phyloP scores from a whole-genome alignment of 2,113 vertebrate species.

The Acrocephalus kingi region DNA sequence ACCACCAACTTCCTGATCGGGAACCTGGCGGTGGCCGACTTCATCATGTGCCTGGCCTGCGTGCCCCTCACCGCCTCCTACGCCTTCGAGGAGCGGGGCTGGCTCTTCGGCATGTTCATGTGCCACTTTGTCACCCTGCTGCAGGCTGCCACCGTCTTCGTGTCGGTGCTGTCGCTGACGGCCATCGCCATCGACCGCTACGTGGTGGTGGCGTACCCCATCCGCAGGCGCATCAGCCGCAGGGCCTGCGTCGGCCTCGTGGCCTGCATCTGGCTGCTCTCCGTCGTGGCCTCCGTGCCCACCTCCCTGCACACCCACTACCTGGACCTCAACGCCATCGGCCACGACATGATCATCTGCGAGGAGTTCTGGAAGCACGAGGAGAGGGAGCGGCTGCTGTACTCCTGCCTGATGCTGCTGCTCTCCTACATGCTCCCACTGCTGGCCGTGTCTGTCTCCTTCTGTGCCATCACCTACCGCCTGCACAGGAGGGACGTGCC shows the following conservation, averaged over 20 bases:
- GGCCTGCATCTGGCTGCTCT: conserved; percentile 79
- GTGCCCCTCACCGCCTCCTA: conserved; percentile 85
- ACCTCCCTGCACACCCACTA: conserved; percentile 79
- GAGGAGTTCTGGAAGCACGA: conserved; percentile 85
- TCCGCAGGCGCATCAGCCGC: conserved; percentile 74
- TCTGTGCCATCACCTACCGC: conserved; percentile 83
- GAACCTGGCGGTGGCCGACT: conserved; percentile 83
- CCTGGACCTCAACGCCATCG: conserved; percentile 79
- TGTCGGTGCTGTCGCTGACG: conserved; percentile 85
- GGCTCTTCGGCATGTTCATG: conserved; percentile 84
- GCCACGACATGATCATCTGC: conserved; percentile 83
- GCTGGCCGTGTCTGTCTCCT: conserved; percentile 79
- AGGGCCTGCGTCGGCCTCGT: conserved; percentile 78
- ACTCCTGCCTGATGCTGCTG: conserved; percentile 84
- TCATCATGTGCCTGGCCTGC: conserved; percentile 86
- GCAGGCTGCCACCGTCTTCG: conserved; percentile 82
- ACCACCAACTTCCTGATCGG: conserved; percentile 88
- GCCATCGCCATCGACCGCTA: conserved; percentile 87
- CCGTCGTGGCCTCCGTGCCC: conserved; percentile 75
- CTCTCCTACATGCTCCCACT: conserved; percentile 86
- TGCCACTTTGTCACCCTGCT: conserved; percentile 83
- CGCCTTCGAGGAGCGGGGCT: conserved; percentile 83
- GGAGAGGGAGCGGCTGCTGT: conserved; percentile 77
- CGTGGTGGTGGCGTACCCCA: conserved; percentile 84
- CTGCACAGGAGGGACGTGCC: conserved; percentile 75